Conservation (phyloP, 2,113 vertebrate species). For the Enhydra lutris region DNA sequence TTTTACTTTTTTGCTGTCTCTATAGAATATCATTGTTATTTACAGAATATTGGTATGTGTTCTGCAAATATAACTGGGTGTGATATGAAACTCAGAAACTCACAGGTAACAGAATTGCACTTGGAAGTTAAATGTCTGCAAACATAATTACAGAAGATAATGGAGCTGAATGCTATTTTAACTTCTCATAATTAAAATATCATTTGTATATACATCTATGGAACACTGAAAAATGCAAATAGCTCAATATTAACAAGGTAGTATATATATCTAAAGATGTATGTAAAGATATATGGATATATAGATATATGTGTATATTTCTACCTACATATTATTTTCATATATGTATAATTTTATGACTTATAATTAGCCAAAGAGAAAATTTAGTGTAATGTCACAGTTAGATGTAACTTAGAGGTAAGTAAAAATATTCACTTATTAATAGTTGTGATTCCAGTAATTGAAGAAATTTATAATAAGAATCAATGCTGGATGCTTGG, state of each 20-base stretch:
- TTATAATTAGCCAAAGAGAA: not conserved
- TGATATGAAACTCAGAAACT: constrained; percentile 36
- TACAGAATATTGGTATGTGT: not conserved
- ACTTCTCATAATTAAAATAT: constrained; percentile 49
- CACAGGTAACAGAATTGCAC: not conserved
- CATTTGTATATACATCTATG: not conserved
- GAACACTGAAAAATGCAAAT: not conserved
- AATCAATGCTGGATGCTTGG: not conserved
- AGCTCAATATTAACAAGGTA: not conserved
- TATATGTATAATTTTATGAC: not conserved
- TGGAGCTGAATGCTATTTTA: not conserved
- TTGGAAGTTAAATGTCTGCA: constrained; percentile 2
- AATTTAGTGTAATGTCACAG: not conserved
- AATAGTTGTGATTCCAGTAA: not conserved
- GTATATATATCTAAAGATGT: not conserved
- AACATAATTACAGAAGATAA: constrained; percentile 25
- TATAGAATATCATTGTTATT: not conserved
- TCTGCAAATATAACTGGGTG: not conserved
- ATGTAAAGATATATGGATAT: not conserved
- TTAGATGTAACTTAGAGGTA: not conserved
- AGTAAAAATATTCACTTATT: not conserved
- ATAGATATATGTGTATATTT: not conserved
- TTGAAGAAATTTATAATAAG: not conserved
- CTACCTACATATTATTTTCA: not conserved
- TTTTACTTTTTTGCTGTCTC: not conserved